These are phyloP conservation scores for Prunella himalayana DNA, from an alignment of 2,113 vertebrate species.

Conservation along the genomic window DNA sequence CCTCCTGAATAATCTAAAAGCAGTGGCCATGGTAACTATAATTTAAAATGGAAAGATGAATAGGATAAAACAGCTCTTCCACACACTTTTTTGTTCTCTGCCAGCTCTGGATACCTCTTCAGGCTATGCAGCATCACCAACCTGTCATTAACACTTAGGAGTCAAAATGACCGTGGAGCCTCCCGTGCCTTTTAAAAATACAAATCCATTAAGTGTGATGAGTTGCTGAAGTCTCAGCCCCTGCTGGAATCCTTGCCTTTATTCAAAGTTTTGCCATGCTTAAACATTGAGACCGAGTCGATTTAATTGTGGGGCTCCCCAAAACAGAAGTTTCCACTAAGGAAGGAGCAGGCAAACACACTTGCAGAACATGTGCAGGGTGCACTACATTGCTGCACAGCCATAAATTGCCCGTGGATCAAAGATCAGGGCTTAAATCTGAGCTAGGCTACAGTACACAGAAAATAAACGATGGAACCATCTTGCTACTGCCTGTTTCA, in stretches of 20 bases:
- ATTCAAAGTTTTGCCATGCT: background rate
- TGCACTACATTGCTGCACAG: slow-evolving; percentile 10
- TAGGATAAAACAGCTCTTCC: slow-evolving; percentile 49
- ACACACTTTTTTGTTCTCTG: slow-evolving; percentile 40
- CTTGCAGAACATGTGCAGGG: background rate
- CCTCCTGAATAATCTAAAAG: slow-evolving; percentile 71
- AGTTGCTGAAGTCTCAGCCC: slow-evolving; percentile 22
- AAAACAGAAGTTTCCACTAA: background rate
- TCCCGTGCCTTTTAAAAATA: background rate
- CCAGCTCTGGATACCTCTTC: slow-evolving; percentile 37
- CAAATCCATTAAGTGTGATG: background rate
- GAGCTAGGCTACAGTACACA: slow-evolving; percentile 63
- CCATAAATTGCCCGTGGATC: slow-evolving; percentile 66
- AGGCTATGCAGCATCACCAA: slow-evolving; percentile 21
- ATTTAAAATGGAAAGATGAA: slow-evolving; percentile 60
- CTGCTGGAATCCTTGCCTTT: background rate
- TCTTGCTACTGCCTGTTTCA: slow-evolving; percentile 75
- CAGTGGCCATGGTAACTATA: slow-evolving; percentile 69
- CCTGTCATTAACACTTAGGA: slow-evolving; percentile 33
- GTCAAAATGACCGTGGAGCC: background rate
- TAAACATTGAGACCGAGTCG: background rate
- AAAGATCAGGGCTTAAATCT: slow-evolving; percentile 73
- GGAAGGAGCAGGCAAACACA: background rate
- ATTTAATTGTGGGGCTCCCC: background rate
- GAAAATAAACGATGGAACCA: slow-evolving; percentile 71